Conservation (phyloP, 30 jellyfish, hydroid and myxozoan species). For the Chironex yamaguchii region DNA sequence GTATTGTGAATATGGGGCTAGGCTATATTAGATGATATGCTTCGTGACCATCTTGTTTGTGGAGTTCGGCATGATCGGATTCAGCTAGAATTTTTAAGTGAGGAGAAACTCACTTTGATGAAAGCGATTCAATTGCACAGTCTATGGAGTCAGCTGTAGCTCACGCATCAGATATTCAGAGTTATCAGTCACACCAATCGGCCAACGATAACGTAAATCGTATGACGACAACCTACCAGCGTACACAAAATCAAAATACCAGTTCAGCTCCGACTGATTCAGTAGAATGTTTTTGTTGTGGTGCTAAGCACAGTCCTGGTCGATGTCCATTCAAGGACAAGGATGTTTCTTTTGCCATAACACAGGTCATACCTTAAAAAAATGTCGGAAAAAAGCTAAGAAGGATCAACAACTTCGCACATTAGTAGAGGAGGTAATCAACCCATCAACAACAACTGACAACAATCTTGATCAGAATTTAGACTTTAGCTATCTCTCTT, state of each 20-base stretch:
- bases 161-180: not conserved
- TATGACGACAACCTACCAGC: not conserved
- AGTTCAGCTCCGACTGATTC: not conserved
- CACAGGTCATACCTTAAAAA: slow-evolving; percentile 13
- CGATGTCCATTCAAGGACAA: slow-evolving; percentile 26
- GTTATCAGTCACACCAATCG: slow-evolving; percentile 11
- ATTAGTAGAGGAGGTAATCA: too few relatives aligned
- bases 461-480: too few relatives aligned
- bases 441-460: too few relatives aligned
- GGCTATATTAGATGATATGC: slow-evolving; percentile 5
- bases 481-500: too few relatives aligned
- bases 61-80: slow-evolving; percentile 38
- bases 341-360: slow-evolving; percentile 29
- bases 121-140: too few relatives aligned
- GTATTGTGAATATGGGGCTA: slow-evolving; percentile 33
- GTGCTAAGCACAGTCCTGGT: slow-evolving; percentile 36
- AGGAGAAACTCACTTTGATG: not conserved
- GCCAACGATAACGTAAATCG: not conserved
- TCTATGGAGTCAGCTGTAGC: slow-evolving; percentile 42
- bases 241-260: not conserved
- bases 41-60: slow-evolving; percentile 28
- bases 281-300: slow-evolving; percentile 24
- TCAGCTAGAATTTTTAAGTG: slow-evolving; percentile 22
- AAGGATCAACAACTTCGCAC: slow-evolving; percentile 6
- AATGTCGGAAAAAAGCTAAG: slow-evolving; percentile 39